A percentile compares a stretch with the other conserved stretches of the same genome.
These are phyloP conservation scores for Wiebesia pumilae DNA, from an alignment of 1,140 invertebrate species.

Conservation along the genomic window DNA sequence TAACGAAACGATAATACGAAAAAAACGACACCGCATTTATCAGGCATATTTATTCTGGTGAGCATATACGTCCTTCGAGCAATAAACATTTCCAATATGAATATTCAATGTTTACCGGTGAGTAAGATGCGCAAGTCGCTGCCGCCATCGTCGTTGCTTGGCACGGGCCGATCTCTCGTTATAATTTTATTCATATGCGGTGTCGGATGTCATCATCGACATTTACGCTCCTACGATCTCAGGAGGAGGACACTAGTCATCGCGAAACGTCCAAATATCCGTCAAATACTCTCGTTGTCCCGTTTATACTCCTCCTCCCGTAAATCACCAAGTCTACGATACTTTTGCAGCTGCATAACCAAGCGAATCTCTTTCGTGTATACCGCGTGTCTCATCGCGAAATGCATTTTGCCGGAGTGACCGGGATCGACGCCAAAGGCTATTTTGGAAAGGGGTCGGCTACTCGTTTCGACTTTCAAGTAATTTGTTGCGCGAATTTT, in stretches of 20 bases:
- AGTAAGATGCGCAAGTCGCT: background rate
- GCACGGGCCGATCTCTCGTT: background rate
- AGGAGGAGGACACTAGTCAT: background rate
- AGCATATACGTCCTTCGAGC: too few relatives aligned
- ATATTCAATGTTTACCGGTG: background rate
- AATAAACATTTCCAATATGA: too few relatives aligned
- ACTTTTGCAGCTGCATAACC: background rate
- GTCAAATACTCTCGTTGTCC: background rate
- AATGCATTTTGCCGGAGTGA: constrained; percentile 30
- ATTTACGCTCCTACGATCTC: background rate
- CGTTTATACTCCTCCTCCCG: background rate
- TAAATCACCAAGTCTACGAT: constrained; percentile 18
- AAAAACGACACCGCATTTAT: too few relatives aligned
- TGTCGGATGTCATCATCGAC: constrained; percentile 12
- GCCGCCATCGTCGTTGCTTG: background rate
- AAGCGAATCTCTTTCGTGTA: background rate
- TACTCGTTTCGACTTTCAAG: too few relatives aligned
- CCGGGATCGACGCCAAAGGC: constrained; percentile 53
- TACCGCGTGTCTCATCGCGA: too few relatives aligned
- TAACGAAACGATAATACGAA: too few relatives aligned
- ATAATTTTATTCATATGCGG: constrained; percentile 15
- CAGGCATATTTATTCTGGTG: too few relatives aligned
- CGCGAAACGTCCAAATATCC: background rate
- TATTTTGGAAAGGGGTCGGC: constrained; percentile 60
- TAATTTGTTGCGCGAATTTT: too few relatives aligned